Base-by-base conservation (phyloP, 2,797 vertebrate genomes). In the Eospalax fontanierii region DNA sequence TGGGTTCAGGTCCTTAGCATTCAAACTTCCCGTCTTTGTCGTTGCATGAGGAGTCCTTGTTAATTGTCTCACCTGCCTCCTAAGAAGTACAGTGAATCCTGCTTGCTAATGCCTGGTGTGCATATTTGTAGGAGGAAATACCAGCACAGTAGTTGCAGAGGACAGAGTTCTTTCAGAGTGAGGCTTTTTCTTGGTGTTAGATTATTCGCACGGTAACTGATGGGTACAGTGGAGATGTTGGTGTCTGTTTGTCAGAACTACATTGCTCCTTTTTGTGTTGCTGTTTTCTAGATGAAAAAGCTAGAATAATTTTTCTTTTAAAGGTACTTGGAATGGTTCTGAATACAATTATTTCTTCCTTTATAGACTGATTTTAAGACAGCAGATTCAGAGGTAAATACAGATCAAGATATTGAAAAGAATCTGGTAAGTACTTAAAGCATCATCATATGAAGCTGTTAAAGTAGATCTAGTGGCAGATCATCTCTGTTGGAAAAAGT, bases 371-470 rank as follows among this genome's bases (percentile, higher is more conserved):
- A 99, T 86, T 98, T 98, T 97, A 98, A 97, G 95, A 97, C 98
- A 0, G 95, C 98, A 0, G 98, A 98, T 5, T 92, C 66, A 0
- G 97, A 98, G 0, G 97, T 95, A 78, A 98, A 30, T 97, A 98
- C 98, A 0, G 98, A 98, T 46, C 98, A 98, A 95, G 98, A 98
- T n/a, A 98, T 98, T 0, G 98, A 98, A 94, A 98, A 98, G 96
- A 98, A 98, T 95, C 35, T 99, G 98, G 99, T 99, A 95, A 97
- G 98, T 97, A 8, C 2, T 10, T 0, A 4, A 43, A 71, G 28
- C 40, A 61, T 84, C 24, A 7, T 71, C 74, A 79, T 28, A 28
- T 38, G 46, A 95, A 82, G 61, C 46, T 30, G 16, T 94, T 89
- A 46, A 71, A 73, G 18, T 1, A 40, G 10, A 22, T 84, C 74